Evolutionary conservation across 2,797 vertebrate species (phyloP).

Genomic region (Pampus argenteus): DNA sequence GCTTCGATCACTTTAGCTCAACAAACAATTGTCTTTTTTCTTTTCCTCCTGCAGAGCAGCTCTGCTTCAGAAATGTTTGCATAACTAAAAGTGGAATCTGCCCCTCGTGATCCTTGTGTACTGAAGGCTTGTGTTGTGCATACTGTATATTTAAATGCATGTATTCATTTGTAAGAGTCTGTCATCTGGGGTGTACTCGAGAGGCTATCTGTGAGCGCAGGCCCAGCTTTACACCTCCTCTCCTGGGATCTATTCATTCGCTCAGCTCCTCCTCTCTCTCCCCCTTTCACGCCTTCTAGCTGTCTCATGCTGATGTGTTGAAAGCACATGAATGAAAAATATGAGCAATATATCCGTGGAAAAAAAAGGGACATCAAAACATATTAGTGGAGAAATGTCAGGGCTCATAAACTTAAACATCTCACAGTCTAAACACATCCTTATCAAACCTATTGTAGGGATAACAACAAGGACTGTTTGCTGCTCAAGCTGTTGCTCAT

Average conservation of each 20-base stretch:
- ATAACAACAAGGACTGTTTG: neutral
- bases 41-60: neutral
- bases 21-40: neutral
- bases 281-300: constrained; percentile 51
- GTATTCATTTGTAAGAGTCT: constrained; percentile 16
- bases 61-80: neutral
- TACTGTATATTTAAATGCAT: constrained; percentile 5
- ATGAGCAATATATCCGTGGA: neutral
- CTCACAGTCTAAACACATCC: constrained; percentile 13
- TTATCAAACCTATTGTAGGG: constrained; percentile 17
- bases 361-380: constrained; percentile 32
- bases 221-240: constrained; percentile 47
- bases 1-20: neutral
- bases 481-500: constrained; percentile 16
- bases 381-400: constrained; percentile 30
- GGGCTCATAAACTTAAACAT: constrained; percentile 41
- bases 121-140: neutral
- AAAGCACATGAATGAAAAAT: constrained; percentile 26
- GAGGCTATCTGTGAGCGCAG: constrained; percentile 55
- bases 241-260: constrained; percentile 44
- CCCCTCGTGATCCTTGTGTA: neutral
- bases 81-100: neutral
- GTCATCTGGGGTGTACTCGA: constrained; percentile 32
- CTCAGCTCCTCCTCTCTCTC: constrained; percentile 37
- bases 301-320: constrained; percentile 33